Percentiles rank a stretch among this genome's conserved stretches.
These are phyloP conservation scores for Dolichallabes microphthalmus DNA, from an alignment of 2,113 vertebrate species.

Conservation along the genomic window DNA sequence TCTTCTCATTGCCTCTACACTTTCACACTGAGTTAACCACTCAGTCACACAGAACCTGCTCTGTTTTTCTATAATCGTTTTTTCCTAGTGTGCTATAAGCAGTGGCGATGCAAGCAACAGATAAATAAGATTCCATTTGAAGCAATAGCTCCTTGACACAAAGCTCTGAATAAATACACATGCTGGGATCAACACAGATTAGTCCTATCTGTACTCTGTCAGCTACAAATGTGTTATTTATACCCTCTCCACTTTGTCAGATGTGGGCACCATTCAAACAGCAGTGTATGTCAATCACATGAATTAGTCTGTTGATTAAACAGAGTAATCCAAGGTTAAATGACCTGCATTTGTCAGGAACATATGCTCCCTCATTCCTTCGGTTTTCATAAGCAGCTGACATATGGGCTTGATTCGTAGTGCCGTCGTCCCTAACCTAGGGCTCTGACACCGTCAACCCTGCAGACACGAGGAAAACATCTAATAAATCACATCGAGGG, in stretches of 20 bases:
- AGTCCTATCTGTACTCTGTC: neutral
- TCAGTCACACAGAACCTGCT: slow-evolving; percentile 39
- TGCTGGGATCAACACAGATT: no score
- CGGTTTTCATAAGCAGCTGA: slow-evolving; percentile 32
- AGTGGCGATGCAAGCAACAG: slow-evolving; percentile 14
- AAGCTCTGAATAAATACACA: neutral
- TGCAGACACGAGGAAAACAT: neutral
- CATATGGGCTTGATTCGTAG: slow-evolving; percentile 46
- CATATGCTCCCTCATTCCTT: slow-evolving; percentile 26
- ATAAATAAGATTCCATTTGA: slow-evolving; percentile 29
- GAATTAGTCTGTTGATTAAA: neutral
- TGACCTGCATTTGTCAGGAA: slow-evolving; percentile 40
- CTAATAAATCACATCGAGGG: slow-evolving; percentile 52
- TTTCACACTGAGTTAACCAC: slow-evolving; percentile 40
- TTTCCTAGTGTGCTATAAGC: slow-evolving; percentile 22
- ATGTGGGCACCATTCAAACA: neutral
- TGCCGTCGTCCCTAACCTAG: slow-evolving; percentile 19
- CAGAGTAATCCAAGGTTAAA: slow-evolving; percentile 26
- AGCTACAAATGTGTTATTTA: slow-evolving; percentile 1
- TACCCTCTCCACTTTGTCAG: neutral
- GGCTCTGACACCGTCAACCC: slow-evolving; percentile 27
- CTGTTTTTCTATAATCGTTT: slow-evolving; percentile 40
- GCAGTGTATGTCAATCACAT: neutral
- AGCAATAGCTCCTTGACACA: slow-evolving; percentile 9
- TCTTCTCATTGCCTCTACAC: slow-evolving; percentile 49